phyloP scores from a whole-genome alignment of 2,888 invertebrate genomes.

The Drosophila heteroneura region DNA sequence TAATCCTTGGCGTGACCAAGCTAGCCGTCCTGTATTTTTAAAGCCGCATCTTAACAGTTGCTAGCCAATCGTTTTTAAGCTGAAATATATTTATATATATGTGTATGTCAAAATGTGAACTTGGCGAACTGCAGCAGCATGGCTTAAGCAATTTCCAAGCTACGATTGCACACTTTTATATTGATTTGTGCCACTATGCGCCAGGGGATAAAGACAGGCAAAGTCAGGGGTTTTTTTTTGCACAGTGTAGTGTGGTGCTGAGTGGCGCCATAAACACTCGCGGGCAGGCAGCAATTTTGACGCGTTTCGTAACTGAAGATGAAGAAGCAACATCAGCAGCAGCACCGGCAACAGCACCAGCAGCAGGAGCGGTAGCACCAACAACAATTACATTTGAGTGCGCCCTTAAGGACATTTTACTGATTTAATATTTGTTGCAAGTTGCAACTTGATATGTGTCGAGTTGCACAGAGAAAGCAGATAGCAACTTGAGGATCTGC shows the following conservation, averaged over 20 bases:
- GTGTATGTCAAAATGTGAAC: background rate
- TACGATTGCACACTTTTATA: background rate
- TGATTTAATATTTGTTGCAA: conserved; percentile 79
- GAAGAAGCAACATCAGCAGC: conserved; percentile 36
- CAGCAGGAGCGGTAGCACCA: conserved; percentile 16
- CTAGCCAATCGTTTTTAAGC: background rate
- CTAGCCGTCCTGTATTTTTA: background rate
- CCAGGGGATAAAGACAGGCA: background rate
- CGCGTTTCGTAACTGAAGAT: conserved; percentile 67
- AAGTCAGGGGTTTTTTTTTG: background rate
- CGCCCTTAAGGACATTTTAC: conserved; percentile 77
- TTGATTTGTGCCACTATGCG: conserved; percentile 42
- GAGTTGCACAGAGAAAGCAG: conserved; percentile 63
- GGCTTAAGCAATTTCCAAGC: background rate
- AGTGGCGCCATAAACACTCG: conserved; percentile 68
- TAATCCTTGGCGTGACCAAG: background rate
- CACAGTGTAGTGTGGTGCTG: conserved; percentile 2
- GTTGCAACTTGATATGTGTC: conserved; percentile 76
- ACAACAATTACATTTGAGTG: conserved; percentile 76
- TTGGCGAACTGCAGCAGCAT: background rate
- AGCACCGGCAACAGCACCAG: conserved; percentile 16
- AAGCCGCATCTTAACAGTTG: background rate
- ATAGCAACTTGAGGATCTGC: conserved; percentile 54
- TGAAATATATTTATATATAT: background rate
- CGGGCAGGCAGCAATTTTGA: conserved; percentile 74